Conservation (phyloP, 2,797 vertebrate genomes). For the Rousettus madagascariensis region DNA sequence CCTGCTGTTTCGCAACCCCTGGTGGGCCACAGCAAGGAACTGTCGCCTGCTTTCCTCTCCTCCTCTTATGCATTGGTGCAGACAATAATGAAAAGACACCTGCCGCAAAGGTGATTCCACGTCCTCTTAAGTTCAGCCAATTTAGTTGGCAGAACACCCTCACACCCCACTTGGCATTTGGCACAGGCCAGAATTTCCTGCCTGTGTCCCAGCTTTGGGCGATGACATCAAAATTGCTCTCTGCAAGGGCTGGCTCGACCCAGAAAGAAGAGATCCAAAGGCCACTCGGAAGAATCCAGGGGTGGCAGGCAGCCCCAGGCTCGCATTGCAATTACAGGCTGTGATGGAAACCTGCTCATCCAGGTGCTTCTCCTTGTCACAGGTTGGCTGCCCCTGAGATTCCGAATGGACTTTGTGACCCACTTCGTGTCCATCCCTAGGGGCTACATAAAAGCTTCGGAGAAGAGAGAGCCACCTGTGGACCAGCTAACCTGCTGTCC, state of each 20-base stretch:
- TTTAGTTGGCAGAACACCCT: constrained; percentile 32
- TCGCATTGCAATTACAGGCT: constrained; percentile 75
- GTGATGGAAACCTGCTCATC: constrained; percentile 64
- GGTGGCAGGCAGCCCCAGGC: constrained; percentile 64
- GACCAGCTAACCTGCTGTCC: not conserved
- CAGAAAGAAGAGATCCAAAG: constrained; percentile 57
- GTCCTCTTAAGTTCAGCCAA: constrained; percentile 49
- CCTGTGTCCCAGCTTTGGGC: constrained; percentile 50
- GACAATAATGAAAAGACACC: not conserved
- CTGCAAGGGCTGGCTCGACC: constrained; percentile 62
- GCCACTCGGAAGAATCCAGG: not conserved
- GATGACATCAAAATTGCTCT: constrained; percentile 72
- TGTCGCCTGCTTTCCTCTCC: not conserved
- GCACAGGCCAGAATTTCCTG: constrained; percentile 39
- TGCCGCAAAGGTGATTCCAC: constrained; percentile 26
- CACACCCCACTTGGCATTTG: not conserved
- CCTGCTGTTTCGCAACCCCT: not conserved
- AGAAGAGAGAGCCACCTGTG: not conserved
- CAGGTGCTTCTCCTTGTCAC: constrained; percentile 49
- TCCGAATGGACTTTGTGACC: constrained; percentile 48
- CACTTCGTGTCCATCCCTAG: constrained; percentile 14
- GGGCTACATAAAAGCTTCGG: not conserved
- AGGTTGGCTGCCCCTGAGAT: not conserved
- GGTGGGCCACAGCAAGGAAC: not conserved
- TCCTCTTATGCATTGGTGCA: not conserved